These are phyloP conservation scores for Amphiprion ocellaris DNA, from an alignment of 2,113 vertebrate genomes.

Conservation along the genomic window DNA sequence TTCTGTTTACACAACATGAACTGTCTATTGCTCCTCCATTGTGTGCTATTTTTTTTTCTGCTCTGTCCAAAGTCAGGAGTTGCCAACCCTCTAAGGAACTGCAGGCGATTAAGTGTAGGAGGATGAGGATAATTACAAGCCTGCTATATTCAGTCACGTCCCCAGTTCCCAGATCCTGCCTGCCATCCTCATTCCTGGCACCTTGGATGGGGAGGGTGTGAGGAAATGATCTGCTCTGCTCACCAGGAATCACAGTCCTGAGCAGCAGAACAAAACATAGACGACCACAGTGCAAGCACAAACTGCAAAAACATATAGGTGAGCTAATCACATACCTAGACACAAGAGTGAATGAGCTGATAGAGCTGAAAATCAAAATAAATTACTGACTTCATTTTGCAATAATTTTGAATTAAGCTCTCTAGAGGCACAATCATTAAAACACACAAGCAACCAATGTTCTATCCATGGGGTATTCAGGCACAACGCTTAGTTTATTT, in stretches of 20 bases:
- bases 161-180: conserved; percentile 40
- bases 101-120: conserved; percentile 51
- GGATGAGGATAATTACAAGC: conserved; percentile 68
- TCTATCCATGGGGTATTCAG: no score
- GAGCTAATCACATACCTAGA: no score
- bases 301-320: not conserved
- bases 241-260: not conserved
- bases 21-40: conserved; percentile 6
- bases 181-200: conserved; percentile 4
- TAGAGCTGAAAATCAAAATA: no score
- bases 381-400: no score
- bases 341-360: not conserved
- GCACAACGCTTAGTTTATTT: no score
- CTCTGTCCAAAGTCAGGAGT: conserved; percentile 47
- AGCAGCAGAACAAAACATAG: not conserved
- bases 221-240: conserved; percentile 34
- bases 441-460: no score
- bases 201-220: conserved; percentile 16
- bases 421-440: no score
- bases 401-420: no score
- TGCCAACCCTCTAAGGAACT: conserved; percentile 45
- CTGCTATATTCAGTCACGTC: conserved; percentile 33
- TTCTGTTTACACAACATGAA: conserved; percentile 25
- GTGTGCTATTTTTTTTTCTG: conserved; percentile 18
- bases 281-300: not conserved